Evolutionary conservation across 2,797 vertebrate species (phyloP), one percentile per base, ranked within the genome.

Genomic region (Brotogeris chrysoptera): DNA sequence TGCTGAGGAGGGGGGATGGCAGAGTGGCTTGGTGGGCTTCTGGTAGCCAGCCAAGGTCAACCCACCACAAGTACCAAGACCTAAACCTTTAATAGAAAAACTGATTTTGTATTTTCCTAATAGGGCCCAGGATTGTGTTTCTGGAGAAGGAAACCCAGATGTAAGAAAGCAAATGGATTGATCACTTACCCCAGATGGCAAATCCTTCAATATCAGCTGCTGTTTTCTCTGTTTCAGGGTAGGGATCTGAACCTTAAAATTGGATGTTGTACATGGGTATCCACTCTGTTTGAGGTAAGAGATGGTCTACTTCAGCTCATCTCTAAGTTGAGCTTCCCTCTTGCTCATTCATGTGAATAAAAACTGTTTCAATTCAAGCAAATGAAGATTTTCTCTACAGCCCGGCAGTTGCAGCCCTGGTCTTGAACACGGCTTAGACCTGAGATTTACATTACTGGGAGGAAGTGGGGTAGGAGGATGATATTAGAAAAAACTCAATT

Each of bases 191-290:
- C 82, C 72, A 47, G 39, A 41, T 13, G 8, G 50, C 20, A 73
- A 80, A 47, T n/a, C 4, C 9, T 73, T 63, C 39, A 72, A 1
- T n/a, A 59, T 30, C 36, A 72, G 23, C 43, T 63, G 24, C n/a
- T 30, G 3, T 11, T 55, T 86, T 39, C 11, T 43, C 18, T 44
- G n/a, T 43, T 64, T 65, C 47, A 76, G 74, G n/a, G 24, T 60
- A 70, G 71, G 39, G 32, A 79, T 36, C 43, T 25, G 30, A 74
- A 63, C n/a, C 9, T 65, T n/a, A 10, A 52, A 16, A 30, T 0
- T 7, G 17, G 39, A 19, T 24, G 9, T 36, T 50, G 4, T n/a
- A 21, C 9, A 1, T 2, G 10, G 12, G 3, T 25, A 23, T 24
- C 30, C 50, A 27, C 28, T n/a, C 41, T 38, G 25, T 49, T 52